Base-by-base conservation (phyloP, 2,797 vertebrate species). In the Sebastes hubbsi region DNA sequence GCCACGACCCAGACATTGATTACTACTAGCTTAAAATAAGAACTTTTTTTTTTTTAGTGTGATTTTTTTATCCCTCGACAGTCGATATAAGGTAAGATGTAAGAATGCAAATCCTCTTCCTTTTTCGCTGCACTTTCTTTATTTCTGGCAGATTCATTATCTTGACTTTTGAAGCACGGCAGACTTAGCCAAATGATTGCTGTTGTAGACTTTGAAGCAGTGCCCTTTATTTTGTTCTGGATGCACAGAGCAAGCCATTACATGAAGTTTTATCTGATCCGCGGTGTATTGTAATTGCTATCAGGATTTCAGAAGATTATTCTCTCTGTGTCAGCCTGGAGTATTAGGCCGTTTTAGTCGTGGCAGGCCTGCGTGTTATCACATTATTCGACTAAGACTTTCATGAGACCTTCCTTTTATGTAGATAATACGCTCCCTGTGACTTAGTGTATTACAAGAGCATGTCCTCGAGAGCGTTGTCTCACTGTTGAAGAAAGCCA, bases 241-340 rank as follows among this genome's bases (percentile, higher is more conserved):
- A 69, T 75, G 83, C 84, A 79, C 76, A 63, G 72, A 81, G 73
- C 72, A 90, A 70, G 81, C 87, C 81, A 84, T 92, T 88, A 88
- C 84, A 82, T 72, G 54, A 88, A 29, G 80, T 86, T 86, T 88
- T 88, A 92, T 94, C 90, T 88, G 90, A 94, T 92, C 85, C 63
- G n/a, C 77, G 61, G 87, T 78, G 88, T 82, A 88, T 92, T 93
- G 78, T 92, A 91, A 93, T 94, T 92, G 84, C 85, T 87, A 88
- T 94, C 92, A 89, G 91, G 86, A 92, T 88, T 91, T 90, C 80
- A 86, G 83, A 76, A 90, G 87, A 87, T 91, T 89, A 92, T 77
- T 86, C 64, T 38, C 68, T 72, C 83, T 52, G 52, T 88, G 88
- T 91, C 81, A 85, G 83, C 77, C 74, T 72, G 27, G 75, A 85